These are phyloP conservation scores for Phaonia tiefii DNA, from an alignment of 2,888 invertebrate genomes.

Conservation along the genomic window DNA sequence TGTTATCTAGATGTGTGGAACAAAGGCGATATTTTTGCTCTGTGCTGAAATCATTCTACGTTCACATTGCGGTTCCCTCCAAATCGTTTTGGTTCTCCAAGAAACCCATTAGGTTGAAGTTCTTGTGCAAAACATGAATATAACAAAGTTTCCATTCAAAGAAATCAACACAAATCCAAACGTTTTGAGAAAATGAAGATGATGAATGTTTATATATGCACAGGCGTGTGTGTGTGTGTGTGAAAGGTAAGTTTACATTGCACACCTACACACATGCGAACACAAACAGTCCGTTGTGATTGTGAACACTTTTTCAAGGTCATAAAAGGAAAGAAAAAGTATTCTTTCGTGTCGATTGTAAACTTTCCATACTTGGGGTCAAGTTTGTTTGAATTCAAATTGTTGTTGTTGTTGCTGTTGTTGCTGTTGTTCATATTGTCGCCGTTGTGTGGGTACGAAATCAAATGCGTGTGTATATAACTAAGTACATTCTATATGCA, in stretches of 20 bases:
- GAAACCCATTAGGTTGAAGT: neutral
- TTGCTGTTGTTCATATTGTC: slow-evolving; percentile 1
- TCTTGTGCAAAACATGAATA: neutral
- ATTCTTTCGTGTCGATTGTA: slow-evolving; percentile 38
- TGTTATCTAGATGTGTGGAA: too few relatives aligned
- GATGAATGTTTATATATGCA: neutral
- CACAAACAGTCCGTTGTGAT: neutral
- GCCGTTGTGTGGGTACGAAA: slow-evolving; percentile 1
- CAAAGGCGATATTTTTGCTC: too few relatives aligned
- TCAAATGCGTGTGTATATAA: neutral
- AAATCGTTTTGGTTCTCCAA: neutral
- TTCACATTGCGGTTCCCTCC: neutral
- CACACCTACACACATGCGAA: neutral
- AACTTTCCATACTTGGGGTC: slow-evolving; percentile 34
- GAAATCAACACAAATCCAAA: too few relatives aligned
- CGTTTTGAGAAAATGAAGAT: neutral
- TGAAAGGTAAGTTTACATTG: slow-evolving; percentile 17
- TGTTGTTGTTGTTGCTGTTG: slow-evolving; percentile 4
- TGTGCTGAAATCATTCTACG: too few relatives aligned
- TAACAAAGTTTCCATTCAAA: slow-evolving; percentile 6
- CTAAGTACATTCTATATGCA: neutral
- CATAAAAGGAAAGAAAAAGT: slow-evolving; percentile 2
- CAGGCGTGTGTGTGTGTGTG: neutral
- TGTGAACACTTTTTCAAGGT: slow-evolving; percentile 28
- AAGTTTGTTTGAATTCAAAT: slow-evolving; percentile 33